Evolutionary conservation across 2,888 invertebrate species (phyloP), one percentile per base, ranked within the genome.

Genomic region (Netelia virgata): DNA sequence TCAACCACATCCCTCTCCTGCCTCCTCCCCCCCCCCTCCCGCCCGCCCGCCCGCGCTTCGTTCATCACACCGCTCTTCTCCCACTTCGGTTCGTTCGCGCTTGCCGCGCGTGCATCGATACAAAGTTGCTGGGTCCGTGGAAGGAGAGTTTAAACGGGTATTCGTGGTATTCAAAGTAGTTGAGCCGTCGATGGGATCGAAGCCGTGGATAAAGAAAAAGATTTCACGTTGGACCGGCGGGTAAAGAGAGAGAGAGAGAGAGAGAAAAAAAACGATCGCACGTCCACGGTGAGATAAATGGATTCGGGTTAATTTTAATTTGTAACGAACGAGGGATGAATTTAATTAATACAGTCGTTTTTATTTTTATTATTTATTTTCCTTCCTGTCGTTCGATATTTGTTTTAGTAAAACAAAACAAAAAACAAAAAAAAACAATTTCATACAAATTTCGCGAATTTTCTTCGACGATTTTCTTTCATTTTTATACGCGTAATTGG

Each of bases 251-350:
- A 50, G 3, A 50, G 14, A n/a, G 11, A 11, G n/a, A n/a, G n/a
- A n/a, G n/a, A n/a, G n/a, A 50, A 50, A 50, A 50, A 14, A 10
- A 50, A 50, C 50, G 50, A n/a, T 14, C 28, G 28, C 66, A 23
- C 10, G 9, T 64, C 20, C 20, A 64, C 66, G 28, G 53, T 14
- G 47, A 61, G 74, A 70, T 55, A 20, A 70, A 70, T 70, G 70
- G 50, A 68, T 68, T 68, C 28, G 28, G 28, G 28, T 57, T 1
- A 68, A 23, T 68, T 68, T 50, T 68, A 53, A 68, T 53, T 68
- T 68, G 68, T 18, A 18, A 14, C 68, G 20, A 50, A 23, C 68
- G 23, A 63, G 23, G 11, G 68, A 68, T 20, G 53, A 68, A 20
- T 68, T 53, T 8, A 14, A 6, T 68, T 50, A 50, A 68, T 16